Percentiles rank a stretch among this genome's conserved stretches.
Conservation (phyloP, 1,140 invertebrate genomes). For the Camponotus vicinus region DNA sequence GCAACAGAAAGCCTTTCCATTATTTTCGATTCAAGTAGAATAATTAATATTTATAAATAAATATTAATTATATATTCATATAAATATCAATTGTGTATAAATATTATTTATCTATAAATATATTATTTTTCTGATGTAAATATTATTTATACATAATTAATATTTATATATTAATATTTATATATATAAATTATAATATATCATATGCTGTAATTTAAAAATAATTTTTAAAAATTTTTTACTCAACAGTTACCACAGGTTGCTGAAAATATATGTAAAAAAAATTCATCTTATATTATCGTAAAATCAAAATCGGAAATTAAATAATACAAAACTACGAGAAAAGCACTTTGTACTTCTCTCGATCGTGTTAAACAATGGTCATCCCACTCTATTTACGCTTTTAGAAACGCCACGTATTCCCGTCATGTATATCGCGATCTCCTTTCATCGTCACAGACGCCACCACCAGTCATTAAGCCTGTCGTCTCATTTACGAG, state of each 20-base stretch:
- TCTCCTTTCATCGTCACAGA: constrained; percentile 19
- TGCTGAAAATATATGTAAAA: background rate
- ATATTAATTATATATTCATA: too few relatives aligned
- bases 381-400: constrained; percentile 18
- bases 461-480: constrained; percentile 26
- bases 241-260: background rate
- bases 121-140: too few relatives aligned
- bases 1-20: background rate
- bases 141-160: too few relatives aligned
- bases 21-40: constrained; percentile 3
- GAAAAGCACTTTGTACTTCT: background rate
- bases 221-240: background rate
- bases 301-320: background rate
- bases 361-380: background rate
- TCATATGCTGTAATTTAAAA: background rate
- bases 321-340: background rate
- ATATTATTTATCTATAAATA: too few relatives aligned
- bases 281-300: background rate
- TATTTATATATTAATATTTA: too few relatives aligned
- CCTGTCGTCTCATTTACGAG: constrained; percentile 30
- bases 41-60: background rate
- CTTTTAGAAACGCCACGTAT: constrained; percentile 28
- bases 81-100: too few relatives aligned
- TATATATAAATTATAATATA: too few relatives aligned
- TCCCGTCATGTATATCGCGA: constrained; percentile 37